Evolutionary conservation across 2,113 vertebrate species (phyloP), one percentile per base, ranked within the genome.

Genomic region (Forbesichthys agassizii): DNA sequence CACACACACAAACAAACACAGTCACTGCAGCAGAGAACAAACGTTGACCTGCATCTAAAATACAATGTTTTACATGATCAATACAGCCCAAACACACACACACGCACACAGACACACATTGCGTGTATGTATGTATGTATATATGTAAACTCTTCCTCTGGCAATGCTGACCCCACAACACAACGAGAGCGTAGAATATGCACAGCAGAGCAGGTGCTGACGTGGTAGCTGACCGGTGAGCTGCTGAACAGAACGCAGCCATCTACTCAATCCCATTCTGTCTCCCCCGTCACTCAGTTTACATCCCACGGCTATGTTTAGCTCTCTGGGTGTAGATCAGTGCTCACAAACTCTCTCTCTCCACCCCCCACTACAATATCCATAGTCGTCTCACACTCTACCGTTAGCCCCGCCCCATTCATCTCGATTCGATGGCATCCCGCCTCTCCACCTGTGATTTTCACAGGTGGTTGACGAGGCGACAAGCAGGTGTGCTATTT

Each of bases 141-240:
- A 42, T 42, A 42, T 16, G 69, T 36, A 62, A 20, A 49, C 47
- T 70, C 66, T 74, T 20, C 20, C 20, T 27, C 27, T 27, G 67
- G 74, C 14, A 76, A 33, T 16, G 52, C 88, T 84, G 81, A 90
- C 80, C 86, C 80, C 80, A 91, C 76, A 74, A 89, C 49, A 64
- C 85, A 87, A 81, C 72, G 86, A n/a, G 88, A 82, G 36, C 87
- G 88, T 62, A 91, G 84, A 64, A 91, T 89, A 77, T 88, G 88
- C 89, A 91, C 85, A 56, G 69, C 55, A n/a, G 64, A 68, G 56
- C 27, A 63, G 55, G 52, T 8, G 52, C 33, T 33, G 18, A 33
- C 3, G 18, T 60, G 13, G 10, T 52, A 20, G 62, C 49, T 16
- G 46, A 57, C 16, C 12, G 46, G 9, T 42, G 56, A 16, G 33